A percentile compares a stretch with the other conserved stretches of the same genome.
Evolutionary conservation across 2,888 invertebrate genomes (phyloP).

Genomic region (Stenodera caucasica): DNA sequence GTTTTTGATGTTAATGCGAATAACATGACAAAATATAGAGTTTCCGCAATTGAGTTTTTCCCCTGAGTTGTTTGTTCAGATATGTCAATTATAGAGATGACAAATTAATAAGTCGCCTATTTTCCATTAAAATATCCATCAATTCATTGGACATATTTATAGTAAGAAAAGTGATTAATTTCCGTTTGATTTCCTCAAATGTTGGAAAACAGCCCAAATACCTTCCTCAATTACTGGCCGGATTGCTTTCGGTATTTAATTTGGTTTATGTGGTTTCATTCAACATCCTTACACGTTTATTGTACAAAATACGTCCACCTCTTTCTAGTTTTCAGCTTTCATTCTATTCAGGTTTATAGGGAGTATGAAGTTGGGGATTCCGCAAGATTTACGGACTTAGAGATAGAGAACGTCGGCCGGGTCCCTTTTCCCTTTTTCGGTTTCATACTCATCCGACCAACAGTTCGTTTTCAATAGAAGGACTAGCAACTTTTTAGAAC

Average conservation of each 20-base stretch:
- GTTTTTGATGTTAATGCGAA: too few relatives aligned
- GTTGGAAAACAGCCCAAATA: neutral
- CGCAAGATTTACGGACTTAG: constrained; percentile 48
- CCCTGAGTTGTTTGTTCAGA: too few relatives aligned
- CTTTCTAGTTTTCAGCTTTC: constrained; percentile 11
- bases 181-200: neutral
- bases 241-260: neutral
- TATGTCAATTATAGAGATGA: too few relatives aligned
- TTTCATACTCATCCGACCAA: too few relatives aligned
- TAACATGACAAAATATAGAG: too few relatives aligned
- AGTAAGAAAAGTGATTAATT: neutral
- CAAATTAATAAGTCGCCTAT: too few relatives aligned
- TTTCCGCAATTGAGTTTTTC: too few relatives aligned
- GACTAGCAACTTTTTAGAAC: too few relatives aligned
- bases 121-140: too few relatives aligned
- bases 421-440: constrained; percentile 29
- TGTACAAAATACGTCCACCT: neutral
- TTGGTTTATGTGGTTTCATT: neutral
- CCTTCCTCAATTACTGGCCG: neutral
- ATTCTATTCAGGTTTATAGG: too few relatives aligned
- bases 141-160: too few relatives aligned
- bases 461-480: too few relatives aligned
- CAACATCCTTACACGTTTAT: constrained; percentile 11
- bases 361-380: constrained; percentile 16
- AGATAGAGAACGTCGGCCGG: constrained; percentile 49